Conservation (phyloP, 1,140 invertebrate species). For the Microplitis demolitor region DNA sequence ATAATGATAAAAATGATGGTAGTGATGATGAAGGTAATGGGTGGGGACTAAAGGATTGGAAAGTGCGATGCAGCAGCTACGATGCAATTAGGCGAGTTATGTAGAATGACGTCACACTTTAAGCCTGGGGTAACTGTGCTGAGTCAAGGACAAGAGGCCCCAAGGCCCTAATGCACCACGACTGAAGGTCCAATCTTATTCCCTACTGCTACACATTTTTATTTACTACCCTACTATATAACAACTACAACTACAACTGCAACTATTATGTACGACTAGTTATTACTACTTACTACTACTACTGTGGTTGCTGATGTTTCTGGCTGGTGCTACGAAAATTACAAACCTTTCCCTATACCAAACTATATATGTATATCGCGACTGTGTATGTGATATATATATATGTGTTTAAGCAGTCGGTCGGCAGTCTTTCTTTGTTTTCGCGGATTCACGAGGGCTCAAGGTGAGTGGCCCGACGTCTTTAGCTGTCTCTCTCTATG, state of each 20-base stretch:
- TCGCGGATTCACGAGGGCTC: conserved; percentile 16
- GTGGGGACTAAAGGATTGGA: conserved; percentile 17
- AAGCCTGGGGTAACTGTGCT: conserved; percentile 60
- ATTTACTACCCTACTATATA: neutral
- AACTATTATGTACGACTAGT: too few relatives aligned
- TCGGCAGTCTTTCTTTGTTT: conserved; percentile 18
- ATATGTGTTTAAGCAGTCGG: neutral
- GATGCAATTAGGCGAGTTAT: conserved; percentile 63
- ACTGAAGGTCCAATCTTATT: neutral
- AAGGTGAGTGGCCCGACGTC: conserved; percentile 26
- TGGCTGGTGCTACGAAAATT: too few relatives aligned
- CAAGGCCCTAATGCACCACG: conserved; percentile 51
- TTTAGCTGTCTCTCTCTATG: conserved; percentile 13
- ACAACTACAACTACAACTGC: neutral
- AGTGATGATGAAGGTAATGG: conserved; percentile 1
- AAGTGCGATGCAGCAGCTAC: conserved; percentile 34
- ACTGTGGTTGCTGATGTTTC: too few relatives aligned
- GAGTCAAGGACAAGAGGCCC: conserved; percentile 59
- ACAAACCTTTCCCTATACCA: too few relatives aligned
- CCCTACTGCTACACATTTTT: too few relatives aligned
- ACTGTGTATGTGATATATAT: neutral
- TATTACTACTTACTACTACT: too few relatives aligned
- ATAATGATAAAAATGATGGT: conserved; percentile 4
- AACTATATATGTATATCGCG: neutral
- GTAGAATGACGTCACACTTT: conserved; percentile 61